phyloP scores from a whole-genome alignment of 2,113 vertebrate species.

The Ornithorhynchus anatinus region DNA sequence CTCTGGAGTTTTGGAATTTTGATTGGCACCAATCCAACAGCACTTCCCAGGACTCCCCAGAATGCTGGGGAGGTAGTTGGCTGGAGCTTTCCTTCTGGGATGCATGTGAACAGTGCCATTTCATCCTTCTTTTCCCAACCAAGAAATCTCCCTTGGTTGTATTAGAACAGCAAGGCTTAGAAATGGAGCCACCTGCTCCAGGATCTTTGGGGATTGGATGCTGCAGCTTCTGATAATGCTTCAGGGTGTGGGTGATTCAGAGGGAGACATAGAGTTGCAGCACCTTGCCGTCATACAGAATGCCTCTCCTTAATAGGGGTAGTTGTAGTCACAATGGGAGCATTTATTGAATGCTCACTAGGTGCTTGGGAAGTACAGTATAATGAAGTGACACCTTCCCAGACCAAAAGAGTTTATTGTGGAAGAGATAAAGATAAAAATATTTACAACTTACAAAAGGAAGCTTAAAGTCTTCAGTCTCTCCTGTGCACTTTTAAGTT shows the following conservation, averaged over 20 bases:
- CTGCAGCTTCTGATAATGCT: not conserved
- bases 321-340: too few relatives aligned
- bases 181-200: not conserved
- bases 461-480: too few relatives aligned
- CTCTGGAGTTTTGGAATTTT: slow-evolving; percentile 45
- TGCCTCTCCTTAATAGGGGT: too few relatives aligned
- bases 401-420: too few relatives aligned
- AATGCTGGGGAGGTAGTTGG: slow-evolving; percentile 44
- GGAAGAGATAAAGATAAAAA: too few relatives aligned
- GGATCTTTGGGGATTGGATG: slow-evolving; percentile 17
- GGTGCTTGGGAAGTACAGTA: too few relatives aligned
- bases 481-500: too few relatives aligned
- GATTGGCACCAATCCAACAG: slow-evolving; percentile 22
- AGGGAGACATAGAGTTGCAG: not conserved
- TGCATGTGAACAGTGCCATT: slow-evolving; percentile 20
- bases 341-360: too few relatives aligned
- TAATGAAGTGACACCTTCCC: too few relatives aligned
- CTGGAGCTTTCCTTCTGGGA: slow-evolving; percentile 50
- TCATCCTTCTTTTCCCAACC: not conserved
- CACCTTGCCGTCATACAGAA: too few relatives aligned
- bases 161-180: slow-evolving; percentile 15
- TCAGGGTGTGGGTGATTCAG: not conserved
- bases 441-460: too few relatives aligned
- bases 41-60: slow-evolving; percentile 25
- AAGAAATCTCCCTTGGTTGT: not conserved